phyloP scores from a whole-genome alignment of 30 jellyfish, hydroid and myxozoan species.

The Turritopsis rubra region DNA sequence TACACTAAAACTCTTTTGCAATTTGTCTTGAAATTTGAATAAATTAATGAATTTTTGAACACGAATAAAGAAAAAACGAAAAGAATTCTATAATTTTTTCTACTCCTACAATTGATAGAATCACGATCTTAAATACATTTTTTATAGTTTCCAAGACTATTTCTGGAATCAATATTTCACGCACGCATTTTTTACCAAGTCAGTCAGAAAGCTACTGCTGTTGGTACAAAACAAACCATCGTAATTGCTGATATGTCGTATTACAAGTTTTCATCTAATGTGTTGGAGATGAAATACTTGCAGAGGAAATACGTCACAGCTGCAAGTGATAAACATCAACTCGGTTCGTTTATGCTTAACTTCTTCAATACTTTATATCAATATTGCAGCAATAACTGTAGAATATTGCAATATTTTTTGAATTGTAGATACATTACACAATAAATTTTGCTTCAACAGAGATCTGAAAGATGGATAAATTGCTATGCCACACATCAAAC shows the following conservation, averaged over 20 bases:
- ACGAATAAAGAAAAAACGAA: too few relatives aligned
- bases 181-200: neutral
- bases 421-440: neutral
- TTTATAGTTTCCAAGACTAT: neutral
- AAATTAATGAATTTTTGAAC: too few relatives aligned
- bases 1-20: too few relatives aligned
- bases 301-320: neutral
- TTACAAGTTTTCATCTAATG: neutral
- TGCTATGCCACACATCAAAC: too few relatives aligned
- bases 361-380: too few relatives aligned
- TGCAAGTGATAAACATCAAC: neutral
- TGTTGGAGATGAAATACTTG: neutral
- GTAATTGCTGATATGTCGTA: neutral
- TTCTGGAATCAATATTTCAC: neutral
- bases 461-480: too few relatives aligned
- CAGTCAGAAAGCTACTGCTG: neutral
- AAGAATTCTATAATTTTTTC: too few relatives aligned
- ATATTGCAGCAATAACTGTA: neutral
- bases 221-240: neutral
- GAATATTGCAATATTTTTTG: too few relatives aligned
- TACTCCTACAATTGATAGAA: too few relatives aligned
- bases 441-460: too few relatives aligned
- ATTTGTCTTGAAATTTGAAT: too few relatives aligned
- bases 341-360: neutral
- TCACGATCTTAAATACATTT: too few relatives aligned